Evolutionary conservation across 2,888 invertebrate genomes (phyloP).

Genomic region (Apoda limacodes): DNA sequence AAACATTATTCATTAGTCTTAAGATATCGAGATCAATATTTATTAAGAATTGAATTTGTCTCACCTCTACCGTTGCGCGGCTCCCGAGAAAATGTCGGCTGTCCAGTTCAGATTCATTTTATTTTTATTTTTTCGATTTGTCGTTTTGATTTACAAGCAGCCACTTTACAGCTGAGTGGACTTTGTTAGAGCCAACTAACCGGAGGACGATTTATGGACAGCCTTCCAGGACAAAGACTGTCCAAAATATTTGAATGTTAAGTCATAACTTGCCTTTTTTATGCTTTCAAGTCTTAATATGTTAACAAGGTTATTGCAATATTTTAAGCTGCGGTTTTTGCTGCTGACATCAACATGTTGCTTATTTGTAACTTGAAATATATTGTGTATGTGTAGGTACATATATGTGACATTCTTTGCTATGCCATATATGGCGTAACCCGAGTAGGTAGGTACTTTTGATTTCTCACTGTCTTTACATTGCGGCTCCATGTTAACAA

Average conservation of each 20-base stretch:
- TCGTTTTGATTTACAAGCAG: conserved; percentile 64
- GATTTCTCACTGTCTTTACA: no score
- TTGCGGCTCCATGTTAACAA: no score
- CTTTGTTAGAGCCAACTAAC: conserved; percentile 61
- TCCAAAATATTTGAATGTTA: conserved; percentile 56
- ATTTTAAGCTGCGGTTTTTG: conserved; percentile 18
- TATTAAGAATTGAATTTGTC: no score
- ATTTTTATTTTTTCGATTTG: conserved; percentile 52
- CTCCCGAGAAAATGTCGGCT: conserved; percentile 41
- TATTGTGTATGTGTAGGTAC: conserved; percentile 5
- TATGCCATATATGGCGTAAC: no score
- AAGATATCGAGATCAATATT: no score
- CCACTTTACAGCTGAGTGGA: conserved; percentile 58
- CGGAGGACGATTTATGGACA: conserved; percentile 58
- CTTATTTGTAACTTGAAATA: conserved; percentile 4
- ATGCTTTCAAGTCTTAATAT: conserved; percentile 25
- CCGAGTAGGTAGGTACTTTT: no score
- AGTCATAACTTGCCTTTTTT: conserved; percentile 44
- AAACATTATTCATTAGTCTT: no score
- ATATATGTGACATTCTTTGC: no score
- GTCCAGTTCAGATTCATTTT: conserved; percentile 43
- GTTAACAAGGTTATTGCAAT: conserved; percentile 37
- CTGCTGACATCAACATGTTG: conserved; percentile 12
- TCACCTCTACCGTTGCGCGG: conserved; percentile 37
- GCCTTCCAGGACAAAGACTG: conserved; percentile 46